Percentiles rank a stretch among this genome's conserved stretches.
Conservation (phyloP, 2,113 vertebrate genomes). For the Asarcornis scutulata region DNA sequence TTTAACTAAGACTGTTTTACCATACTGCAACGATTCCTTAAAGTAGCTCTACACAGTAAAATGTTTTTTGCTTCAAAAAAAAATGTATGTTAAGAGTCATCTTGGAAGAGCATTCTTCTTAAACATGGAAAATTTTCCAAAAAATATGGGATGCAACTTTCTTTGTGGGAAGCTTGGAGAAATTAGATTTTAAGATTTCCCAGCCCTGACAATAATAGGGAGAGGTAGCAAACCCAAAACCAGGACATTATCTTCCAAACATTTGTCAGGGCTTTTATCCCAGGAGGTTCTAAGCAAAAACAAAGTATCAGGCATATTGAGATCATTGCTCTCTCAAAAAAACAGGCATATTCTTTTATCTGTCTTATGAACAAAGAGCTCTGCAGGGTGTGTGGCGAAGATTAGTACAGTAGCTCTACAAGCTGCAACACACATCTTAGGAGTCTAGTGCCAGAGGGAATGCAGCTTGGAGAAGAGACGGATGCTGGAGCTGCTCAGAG, state of each 20-base stretch:
- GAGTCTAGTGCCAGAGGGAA: not conserved
- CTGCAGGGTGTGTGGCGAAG: not conserved
- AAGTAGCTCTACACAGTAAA: not conserved
- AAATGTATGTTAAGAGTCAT: not conserved
- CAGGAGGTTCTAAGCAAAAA: not conserved
- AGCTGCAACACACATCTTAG: not conserved
- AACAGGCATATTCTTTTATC: not conserved
- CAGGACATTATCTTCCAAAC: not conserved
- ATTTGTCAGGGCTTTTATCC: not conserved
- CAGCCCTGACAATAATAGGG: not conserved
- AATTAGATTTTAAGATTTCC: not conserved
- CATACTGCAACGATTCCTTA: not conserved
- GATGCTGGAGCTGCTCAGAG: accelerated
- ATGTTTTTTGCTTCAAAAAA: not conserved
- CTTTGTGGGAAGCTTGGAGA: not conserved
- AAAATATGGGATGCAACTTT: not conserved
- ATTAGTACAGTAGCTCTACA: not conserved
- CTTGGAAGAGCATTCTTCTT: not conserved
- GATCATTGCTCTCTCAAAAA: not conserved
- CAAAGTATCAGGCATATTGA: not conserved
- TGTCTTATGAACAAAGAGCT: not conserved
- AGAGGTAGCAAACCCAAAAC: not conserved
- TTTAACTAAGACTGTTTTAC: not conserved
- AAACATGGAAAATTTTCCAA: not conserved
- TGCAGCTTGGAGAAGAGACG: not conserved